Base-by-base conservation (phyloP, 2,113 vertebrate species). In the Callorhinus ursinus region DNA sequence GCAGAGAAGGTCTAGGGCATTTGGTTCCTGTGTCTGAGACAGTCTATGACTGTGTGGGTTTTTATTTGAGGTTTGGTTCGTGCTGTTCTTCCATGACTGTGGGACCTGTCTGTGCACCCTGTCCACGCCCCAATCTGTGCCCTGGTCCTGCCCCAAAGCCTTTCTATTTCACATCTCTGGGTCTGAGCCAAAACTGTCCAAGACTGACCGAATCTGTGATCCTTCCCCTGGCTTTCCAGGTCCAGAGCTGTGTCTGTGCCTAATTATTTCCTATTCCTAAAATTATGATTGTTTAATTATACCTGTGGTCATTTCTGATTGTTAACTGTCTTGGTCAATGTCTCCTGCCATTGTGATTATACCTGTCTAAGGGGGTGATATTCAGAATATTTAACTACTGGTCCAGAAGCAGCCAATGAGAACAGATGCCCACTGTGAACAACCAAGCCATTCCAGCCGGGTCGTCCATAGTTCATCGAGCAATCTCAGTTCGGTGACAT, bases 231-330 rank as follows among this genome's bases (percentile, higher is more conserved):
- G n/a, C 24, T 82, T 67, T 24, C 10, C 51, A 67, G 39, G 10
- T 67, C 51, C 10, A 42, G 19, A 77, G 72, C 85, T 90, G 2
- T 13, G 31, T 90, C 85, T 69, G 10, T 72, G 61, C 28, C 53
- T 63, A 95, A 91, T 82, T 46, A 85, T 61, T 83, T n/a, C 51
- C 93, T 88, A n/a, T 57, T 88, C 69, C 90, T 87, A 59, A 63
- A 95, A 95, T 59, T 83, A 72, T 36, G 80, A 84, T 72, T 79
- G 82, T 85, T 94, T 83, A 74, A 87, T 96, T 92, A 63, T 57
- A 84, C 69, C 39, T 71, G 53, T 11, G 79, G 33, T 71, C 15
- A 0, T 85, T 92, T 93, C 83, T 76, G 67, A 53, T 57, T 93
- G 65, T 93, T 93, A 59, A 80, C 90, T 39, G 14, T 69, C 89